Evolutionary conservation across 37 sponge, comb jelly and placozoan species (phyloP).

Genomic region (Bolinopsis microptera): DNA sequence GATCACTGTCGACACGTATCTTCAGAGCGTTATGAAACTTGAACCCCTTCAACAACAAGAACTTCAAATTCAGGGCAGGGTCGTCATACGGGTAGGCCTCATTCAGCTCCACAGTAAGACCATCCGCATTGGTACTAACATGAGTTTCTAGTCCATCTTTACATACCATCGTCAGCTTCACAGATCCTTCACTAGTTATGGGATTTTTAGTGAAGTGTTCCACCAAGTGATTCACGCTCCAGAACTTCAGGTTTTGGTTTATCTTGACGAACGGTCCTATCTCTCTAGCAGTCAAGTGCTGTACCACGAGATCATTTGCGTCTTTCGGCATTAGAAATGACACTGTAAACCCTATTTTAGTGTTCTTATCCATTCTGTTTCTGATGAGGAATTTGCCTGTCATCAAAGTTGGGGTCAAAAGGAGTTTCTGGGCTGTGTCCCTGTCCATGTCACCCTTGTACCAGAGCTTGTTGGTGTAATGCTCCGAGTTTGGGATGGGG

Average conservation of each 20-base stretch:
- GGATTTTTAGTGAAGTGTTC: background rate
- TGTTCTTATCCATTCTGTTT: background rate
- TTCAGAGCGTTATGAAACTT: conserved; percentile 8
- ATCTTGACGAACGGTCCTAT: conserved; percentile 26
- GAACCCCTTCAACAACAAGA: conserved; percentile 25
- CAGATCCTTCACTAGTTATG: background rate
- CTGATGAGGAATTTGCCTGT: conserved; percentile 22
- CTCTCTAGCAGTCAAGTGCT: background rate
- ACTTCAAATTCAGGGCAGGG: background rate
- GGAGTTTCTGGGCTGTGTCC: background rate
- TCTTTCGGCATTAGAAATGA: background rate
- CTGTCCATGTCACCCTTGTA: conserved; percentile 30
- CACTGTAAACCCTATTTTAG: conserved; percentile 12
- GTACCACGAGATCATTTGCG: background rate
- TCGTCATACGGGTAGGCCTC: conserved; percentile 13
- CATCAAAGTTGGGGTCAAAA: background rate
- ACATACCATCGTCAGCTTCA: conserved; percentile 17
- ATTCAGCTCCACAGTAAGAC: conserved; percentile 12
- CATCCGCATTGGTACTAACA: background rate
- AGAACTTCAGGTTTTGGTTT: conserved; percentile 5
- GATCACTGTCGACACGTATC: background rate
- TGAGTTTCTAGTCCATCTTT: background rate
- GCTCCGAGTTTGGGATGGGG: conserved; percentile 23
- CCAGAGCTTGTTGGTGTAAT: conserved; percentile 24
- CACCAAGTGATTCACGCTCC: conserved; percentile 3